Evolutionary conservation across 2,113 vertebrate genomes (phyloP).

Genomic region (Stegostoma tigrinum): DNA sequence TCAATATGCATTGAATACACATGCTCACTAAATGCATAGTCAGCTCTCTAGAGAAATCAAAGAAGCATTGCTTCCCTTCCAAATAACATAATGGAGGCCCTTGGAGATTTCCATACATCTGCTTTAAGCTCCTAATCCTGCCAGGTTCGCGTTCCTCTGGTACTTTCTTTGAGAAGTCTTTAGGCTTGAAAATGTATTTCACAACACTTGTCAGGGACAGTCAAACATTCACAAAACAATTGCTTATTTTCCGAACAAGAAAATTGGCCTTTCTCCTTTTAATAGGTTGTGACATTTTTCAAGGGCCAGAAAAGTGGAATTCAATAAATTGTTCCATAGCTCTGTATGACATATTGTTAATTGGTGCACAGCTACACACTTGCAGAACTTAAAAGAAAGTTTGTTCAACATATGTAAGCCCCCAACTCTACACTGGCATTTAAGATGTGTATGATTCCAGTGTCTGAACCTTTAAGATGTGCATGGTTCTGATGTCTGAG

Average conservation of each 20-base stretch:
- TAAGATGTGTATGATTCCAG: no score
- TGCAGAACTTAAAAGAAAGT: no score
- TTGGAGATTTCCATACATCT: background rate
- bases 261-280: background rate
- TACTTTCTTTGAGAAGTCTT: background rate
- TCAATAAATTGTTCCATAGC: background rate
- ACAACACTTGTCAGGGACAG: background rate
- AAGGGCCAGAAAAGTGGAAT: background rate
- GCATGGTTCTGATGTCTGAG: no score
- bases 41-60: background rate
- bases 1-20: background rate
- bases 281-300: background rate
- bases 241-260: background rate
- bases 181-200: background rate
- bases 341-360: background rate
- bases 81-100: background rate
- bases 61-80: background rate
- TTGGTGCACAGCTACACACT: no score
- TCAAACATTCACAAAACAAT: background rate
- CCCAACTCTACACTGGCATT: no score
- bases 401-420: no score
- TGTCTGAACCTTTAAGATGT: no score
- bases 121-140: background rate
- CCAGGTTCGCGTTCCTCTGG: background rate
- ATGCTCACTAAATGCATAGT: background rate